Evolutionary conservation across 2,113 vertebrate genomes (phyloP).

Genomic region (Melanerpes aurifrons): DNA sequence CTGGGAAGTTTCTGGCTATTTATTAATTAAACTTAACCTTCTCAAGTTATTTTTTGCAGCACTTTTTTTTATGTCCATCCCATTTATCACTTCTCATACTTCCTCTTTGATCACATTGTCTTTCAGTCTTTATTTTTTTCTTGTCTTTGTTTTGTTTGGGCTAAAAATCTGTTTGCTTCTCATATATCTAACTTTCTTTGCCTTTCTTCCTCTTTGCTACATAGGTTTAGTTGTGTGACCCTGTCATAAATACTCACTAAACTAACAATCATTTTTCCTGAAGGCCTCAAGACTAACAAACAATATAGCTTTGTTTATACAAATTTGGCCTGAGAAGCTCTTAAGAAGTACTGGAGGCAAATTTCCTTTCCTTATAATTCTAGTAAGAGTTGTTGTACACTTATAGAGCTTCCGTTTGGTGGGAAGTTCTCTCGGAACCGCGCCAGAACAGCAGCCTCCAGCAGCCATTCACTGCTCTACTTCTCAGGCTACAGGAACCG

Average conservation of each 20-base stretch:
- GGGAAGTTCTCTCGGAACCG: no score
- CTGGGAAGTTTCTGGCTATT: not conserved
- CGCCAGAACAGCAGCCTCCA: no score
- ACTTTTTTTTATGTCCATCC: not conserved
- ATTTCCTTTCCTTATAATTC: not conserved
- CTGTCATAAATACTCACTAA: not conserved
- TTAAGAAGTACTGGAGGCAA: no score
- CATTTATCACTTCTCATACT: not conserved
- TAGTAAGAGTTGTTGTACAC: not conserved
- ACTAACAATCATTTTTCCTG: not conserved
- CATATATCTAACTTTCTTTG: not conserved
- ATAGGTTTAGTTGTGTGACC: not conserved
- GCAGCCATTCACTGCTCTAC: no score
- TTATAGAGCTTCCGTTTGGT: not conserved
- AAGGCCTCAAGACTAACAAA: not conserved
- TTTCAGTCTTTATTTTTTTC: not conserved
- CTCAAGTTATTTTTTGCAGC: not conserved
- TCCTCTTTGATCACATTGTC: not conserved
- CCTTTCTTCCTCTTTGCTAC: not conserved
- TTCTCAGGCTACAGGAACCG: no score
- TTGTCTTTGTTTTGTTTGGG: not conserved
- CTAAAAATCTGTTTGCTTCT: not conserved
- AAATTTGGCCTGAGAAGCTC: no score
- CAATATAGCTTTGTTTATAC: no score
- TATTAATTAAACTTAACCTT: not conserved